Evolutionary conservation across 1,140 invertebrate species (phyloP), one percentile per base, ranked within the genome.

Genomic region (Eupristina koningsbergeri): DNA sequence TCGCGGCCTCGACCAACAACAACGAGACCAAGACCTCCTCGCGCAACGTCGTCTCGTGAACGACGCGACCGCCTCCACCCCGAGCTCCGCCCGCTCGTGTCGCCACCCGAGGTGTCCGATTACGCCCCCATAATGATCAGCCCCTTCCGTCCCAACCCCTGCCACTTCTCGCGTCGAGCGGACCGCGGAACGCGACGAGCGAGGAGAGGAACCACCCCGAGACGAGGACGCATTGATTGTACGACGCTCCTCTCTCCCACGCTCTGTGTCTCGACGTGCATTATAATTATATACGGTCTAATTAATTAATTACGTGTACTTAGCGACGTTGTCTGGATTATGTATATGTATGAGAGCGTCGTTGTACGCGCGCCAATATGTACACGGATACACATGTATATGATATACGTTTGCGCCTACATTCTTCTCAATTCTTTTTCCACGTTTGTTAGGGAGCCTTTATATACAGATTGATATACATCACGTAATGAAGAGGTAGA

Each of bases 21-120:
- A 87, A 85, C 81, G 88, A 78, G 69, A 87, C 85, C 63, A 85
- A 86, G 61, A 87, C 90, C 86, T 79, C 92, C 58, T 67, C 90
- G 80, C 91, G 93, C 71, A 93, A 93, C 85, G 90, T 92, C 73
- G 93, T 93, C 78, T 93, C 93, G 79, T 93, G 93, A 89, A 92
- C 61, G 69, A 8, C 73, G 34, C 63, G 63, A 1, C 63, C 1
- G 5, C 63, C 29, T 11, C 13, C 63, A 29, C 9, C 36, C 3
- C 34, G 5, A 22, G 36, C 67, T 3, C 6, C 41, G 41, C 41
- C 71, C 26, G 9, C 7, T 31, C 15, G 31, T 50, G 17, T 50
- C 47, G 47, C 47, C 17, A 15, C 17, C 47, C 47, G 47, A 50
- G 8, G 47, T 50, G 47, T 17, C 9, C 47, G 47, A 8, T 2